Percentiles rank a stretch among this genome's conserved stretches.
These are phyloP conservation scores for Ammodytes marinus DNA, from an alignment of 2,113 vertebrate genomes.

Conservation along the genomic window DNA sequence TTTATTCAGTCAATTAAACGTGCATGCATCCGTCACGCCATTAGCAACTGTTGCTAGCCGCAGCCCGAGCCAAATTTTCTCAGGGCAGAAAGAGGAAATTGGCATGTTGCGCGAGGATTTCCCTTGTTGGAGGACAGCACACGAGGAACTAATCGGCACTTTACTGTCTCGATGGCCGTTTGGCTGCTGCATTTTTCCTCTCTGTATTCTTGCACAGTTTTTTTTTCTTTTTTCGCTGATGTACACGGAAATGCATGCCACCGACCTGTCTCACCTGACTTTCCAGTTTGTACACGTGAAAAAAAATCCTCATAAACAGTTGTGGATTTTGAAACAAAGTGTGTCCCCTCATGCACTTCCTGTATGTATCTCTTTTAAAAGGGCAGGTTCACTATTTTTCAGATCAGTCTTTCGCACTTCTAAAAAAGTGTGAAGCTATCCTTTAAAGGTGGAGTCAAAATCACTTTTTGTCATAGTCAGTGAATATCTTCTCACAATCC, in stretches of 20 bases:
- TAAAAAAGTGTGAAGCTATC: neutral
- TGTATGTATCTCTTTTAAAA: no score
- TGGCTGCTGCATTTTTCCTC: slow-evolving; percentile 12
- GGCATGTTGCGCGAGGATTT: slow-evolving; percentile 41
- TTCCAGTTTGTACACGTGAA: neutral
- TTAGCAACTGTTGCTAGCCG: slow-evolving; percentile 31
- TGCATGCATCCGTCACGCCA: slow-evolving; percentile 40
- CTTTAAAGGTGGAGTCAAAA: neutral
- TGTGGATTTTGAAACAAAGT: no score
- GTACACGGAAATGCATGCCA: neutral
- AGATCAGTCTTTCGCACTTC: neutral
- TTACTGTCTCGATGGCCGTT: slow-evolving; percentile 19
- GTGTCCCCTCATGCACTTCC: no score
- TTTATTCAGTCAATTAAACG: slow-evolving; percentile 30
- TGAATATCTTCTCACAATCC: no score
- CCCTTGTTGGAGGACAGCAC: slow-evolving; percentile 44
- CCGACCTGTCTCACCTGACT: neutral
- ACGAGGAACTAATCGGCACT: slow-evolving; percentile 21
- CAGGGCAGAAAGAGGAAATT: slow-evolving; percentile 26
- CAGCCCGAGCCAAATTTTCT: slow-evolving; percentile 17
- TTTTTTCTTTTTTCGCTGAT: slow-evolving; percentile 7
- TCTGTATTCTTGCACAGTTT: slow-evolving; percentile 2
- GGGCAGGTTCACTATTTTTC: neutral
- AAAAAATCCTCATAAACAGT: neutral
- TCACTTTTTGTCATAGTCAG: no score